Conservation (phyloP, 1,140 invertebrate species). For the Zaprionus ornatus region DNA sequence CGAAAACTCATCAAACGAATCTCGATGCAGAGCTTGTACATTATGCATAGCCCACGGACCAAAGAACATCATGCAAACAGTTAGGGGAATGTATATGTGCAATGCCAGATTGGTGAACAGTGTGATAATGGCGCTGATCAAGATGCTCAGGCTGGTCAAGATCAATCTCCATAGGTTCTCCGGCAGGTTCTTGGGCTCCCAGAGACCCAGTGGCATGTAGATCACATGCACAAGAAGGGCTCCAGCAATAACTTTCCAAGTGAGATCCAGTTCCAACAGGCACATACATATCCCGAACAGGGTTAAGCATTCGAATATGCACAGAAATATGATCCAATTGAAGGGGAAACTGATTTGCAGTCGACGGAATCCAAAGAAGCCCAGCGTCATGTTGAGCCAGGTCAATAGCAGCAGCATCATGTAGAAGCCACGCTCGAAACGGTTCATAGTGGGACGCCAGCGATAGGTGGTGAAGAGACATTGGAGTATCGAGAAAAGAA, state of each 20-base stretch:
- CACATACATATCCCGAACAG: conserved; percentile 44
- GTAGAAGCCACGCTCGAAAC: conserved; percentile 34
- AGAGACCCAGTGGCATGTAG: conserved; percentile 51
- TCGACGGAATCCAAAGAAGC: conserved; percentile 60
- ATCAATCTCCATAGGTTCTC: conserved; percentile 57
- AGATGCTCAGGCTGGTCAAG: conserved; percentile 40
- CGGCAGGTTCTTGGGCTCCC: conserved; percentile 36
- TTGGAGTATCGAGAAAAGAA: conserved; percentile 46
- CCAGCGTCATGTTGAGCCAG: conserved; percentile 47
- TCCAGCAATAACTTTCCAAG: conserved; percentile 33
- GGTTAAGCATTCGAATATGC: conserved; percentile 59
- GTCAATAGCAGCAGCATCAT: conserved; percentile 43
- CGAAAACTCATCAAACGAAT: background rate
- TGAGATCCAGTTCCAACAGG: conserved; percentile 39
- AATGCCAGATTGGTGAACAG: conserved; percentile 26
- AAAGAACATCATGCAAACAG: conserved; percentile 40
- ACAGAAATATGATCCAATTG: conserved; percentile 58
- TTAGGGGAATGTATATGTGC: conserved; percentile 53
- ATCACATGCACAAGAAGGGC: conserved; percentile 31
- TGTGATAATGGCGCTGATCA: conserved; percentile 18
- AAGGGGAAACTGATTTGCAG: conserved; percentile 47
- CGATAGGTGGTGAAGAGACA: conserved; percentile 51
- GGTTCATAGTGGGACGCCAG: conserved; percentile 30
- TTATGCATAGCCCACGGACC: conserved; percentile 69
- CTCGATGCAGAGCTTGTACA: conserved; percentile 50